Conservation (phyloP, 2,888 invertebrate species). For the Harmothoe impar region DNA sequence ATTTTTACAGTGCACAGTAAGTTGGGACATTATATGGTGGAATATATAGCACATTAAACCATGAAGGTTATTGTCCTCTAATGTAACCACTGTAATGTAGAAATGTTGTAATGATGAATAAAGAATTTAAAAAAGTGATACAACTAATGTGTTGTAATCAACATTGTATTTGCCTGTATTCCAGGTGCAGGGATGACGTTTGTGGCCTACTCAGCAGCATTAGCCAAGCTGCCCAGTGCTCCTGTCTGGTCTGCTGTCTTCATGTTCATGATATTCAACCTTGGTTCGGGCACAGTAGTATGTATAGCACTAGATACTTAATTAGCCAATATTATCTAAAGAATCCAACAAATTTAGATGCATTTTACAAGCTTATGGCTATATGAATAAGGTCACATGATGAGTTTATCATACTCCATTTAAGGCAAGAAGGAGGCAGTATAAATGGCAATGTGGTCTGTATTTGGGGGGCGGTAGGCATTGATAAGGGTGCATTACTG, state of each 20-base stretch:
- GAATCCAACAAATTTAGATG: not conserved
- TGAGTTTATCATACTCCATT: not conserved
- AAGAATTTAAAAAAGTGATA: no score
- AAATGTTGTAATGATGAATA: no score
- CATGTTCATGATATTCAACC: conserved; percentile 15
- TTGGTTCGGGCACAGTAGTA: not conserved
- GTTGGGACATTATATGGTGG: no score
- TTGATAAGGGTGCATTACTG: no score
- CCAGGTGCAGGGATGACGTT: conserved; percentile 9
- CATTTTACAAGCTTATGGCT: not conserved
- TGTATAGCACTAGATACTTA: not conserved
- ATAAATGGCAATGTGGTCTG: not conserved
- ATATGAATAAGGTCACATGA: not conserved
- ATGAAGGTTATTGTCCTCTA: no score
- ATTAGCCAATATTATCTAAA: not conserved
- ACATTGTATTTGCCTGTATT: not conserved
- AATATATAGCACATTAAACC: no score
- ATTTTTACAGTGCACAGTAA: no score
- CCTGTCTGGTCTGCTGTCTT: not conserved
- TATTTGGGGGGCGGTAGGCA: no score
- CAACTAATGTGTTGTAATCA: no score
- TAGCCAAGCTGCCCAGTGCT: not conserved
- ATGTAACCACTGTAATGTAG: no score
- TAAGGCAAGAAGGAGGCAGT: not conserved
- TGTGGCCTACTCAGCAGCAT: not conserved